phyloP scores from a whole-genome alignment of 2,113 vertebrate genomes.

The Cottus gobio region DNA sequence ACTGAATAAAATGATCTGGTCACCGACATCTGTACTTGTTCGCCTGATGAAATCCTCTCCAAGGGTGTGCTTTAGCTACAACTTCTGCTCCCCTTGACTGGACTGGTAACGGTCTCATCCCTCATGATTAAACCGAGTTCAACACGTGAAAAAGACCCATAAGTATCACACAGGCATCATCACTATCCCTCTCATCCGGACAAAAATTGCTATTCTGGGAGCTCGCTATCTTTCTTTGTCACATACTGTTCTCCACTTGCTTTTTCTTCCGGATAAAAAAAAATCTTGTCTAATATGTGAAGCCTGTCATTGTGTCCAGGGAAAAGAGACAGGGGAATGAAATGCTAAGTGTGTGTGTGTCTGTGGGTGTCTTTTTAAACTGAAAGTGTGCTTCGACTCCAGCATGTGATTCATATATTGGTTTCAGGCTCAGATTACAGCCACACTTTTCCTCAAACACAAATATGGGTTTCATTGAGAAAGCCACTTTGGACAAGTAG shows the following conservation, averaged over 20 bases:
- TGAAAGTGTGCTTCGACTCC: slow-evolving; percentile 16
- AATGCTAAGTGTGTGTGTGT: slow-evolving; percentile 30
- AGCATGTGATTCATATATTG: slow-evolving; percentile 39
- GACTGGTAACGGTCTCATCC: slow-evolving; percentile 35
- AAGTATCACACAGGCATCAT: slow-evolving; percentile 45
- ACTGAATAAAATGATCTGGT: slow-evolving; percentile 45
- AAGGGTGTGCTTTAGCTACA: slow-evolving; percentile 2
- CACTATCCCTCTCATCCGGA: slow-evolving; percentile 43
- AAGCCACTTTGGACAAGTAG: slow-evolving; percentile 39
- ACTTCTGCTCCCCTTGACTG: slow-evolving; percentile 38
- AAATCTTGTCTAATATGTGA: slow-evolving; percentile 65
- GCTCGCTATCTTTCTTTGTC: slow-evolving; percentile 73
- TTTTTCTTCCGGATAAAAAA: slow-evolving; percentile 68
- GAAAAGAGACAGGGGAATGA: slow-evolving; percentile 40
- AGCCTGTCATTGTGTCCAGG: slow-evolving; percentile 66
- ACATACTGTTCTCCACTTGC: slow-evolving; percentile 45
- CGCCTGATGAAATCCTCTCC: slow-evolving; percentile 46
- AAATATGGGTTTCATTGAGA: slow-evolving; percentile 29
- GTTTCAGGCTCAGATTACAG: slow-evolving; percentile 39
- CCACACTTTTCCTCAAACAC: slow-evolving; percentile 27
- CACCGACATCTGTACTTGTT: slow-evolving; percentile 51
- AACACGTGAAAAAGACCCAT: slow-evolving; percentile 60
- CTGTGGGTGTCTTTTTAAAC: slow-evolving; percentile 3
- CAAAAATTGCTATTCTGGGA: slow-evolving; percentile 50
- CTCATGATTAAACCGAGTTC: slow-evolving; percentile 18